Evolutionary conservation across 2,113 vertebrate species (phyloP), one percentile per base, ranked within the genome.

Genomic region (Labeo catla): DNA sequence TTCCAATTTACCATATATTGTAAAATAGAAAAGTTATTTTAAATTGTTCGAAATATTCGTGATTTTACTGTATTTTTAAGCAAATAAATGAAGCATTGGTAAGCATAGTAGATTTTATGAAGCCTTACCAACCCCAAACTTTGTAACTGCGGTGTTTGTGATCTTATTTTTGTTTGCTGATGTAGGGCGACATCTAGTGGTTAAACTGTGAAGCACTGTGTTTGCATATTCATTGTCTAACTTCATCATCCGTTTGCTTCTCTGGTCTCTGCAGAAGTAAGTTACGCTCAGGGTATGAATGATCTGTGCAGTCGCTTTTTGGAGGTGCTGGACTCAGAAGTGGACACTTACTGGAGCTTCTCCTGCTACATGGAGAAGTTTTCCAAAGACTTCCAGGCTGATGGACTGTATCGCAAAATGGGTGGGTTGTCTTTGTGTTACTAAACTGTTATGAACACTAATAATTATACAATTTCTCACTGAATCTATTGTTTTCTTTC

Each of bases 251-350:
- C 2, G 43, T 54, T n/a, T 59, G 13, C 39, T 49, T 86, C 2
- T 86, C 8, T 43, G 21, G 7, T 70, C 28, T 84, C 15, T 76
- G 19, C 90, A 96, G 95, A 96, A 76, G 95, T 96, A 8, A 93
- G 94, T 80, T 96, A 96, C 61, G 95, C 95, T 54, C 95, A 96
- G 88, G 95, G 95, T 12, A 96, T 96, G 95, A 96, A 95, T 84
- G 95, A 96, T 90, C 91, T 96, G 50, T 95, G 95, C 91, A 96
- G 95, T 87, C 92, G 95, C 0, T 95, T 96, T 89, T 88, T 96
- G 66, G 95, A 96, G 90, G 95, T 96, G 34, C 90, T 96, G 2
- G 92, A 96, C 90, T 95, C 92, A 11, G 95, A 96, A 90, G 95
- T 95, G 6, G 95, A 96, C 89, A 92, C 95, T 8, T 96, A 93